A percentile compares a stretch with the other conserved stretches of the same genome.
Conservation (phyloP, 2,888 invertebrate genomes). For the Acanthosepion pharaonis region DNA sequence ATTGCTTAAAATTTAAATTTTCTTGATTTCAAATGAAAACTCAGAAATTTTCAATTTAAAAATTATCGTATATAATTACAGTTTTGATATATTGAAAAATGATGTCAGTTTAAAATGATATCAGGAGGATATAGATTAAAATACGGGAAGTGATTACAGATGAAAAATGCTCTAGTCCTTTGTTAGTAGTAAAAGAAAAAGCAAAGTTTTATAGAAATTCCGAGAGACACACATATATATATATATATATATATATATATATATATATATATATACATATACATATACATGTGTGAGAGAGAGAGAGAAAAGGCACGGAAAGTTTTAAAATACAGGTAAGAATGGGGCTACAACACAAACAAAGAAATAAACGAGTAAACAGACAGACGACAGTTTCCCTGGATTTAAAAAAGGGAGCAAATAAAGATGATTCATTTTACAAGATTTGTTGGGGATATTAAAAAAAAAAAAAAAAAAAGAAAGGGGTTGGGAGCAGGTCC, state of each 20-base stretch:
- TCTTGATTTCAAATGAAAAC: too few relatives aligned
- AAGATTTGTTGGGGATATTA: neutral
- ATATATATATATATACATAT: too few relatives aligned
- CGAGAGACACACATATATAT: too few relatives aligned
- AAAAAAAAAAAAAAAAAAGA: neutral
- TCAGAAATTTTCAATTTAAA: too few relatives aligned
- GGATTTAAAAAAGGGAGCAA: neutral
- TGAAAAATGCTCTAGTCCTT: neutral
- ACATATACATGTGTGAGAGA: too few relatives aligned
- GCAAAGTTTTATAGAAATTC: too few relatives aligned
- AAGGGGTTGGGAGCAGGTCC: neutral
- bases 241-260: too few relatives aligned
- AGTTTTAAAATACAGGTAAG: neutral
- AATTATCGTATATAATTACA: too few relatives aligned
- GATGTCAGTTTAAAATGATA: too few relatives aligned
- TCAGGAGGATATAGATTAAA: neutral
- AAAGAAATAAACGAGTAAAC: neutral
- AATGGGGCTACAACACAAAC: neutral
- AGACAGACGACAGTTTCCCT: neutral
- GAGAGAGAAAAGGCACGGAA: neutral
- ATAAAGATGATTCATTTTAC: neutral
- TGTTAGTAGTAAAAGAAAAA: neutral
- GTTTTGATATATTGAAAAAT: too few relatives aligned
- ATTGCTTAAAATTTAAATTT: too few relatives aligned
- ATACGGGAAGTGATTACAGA: neutral